Percentiles rank a stretch among this genome's conserved stretches.
phyloP scores from a whole-genome alignment of 2,113 vertebrate species.

The Crypturellus undulatus region DNA sequence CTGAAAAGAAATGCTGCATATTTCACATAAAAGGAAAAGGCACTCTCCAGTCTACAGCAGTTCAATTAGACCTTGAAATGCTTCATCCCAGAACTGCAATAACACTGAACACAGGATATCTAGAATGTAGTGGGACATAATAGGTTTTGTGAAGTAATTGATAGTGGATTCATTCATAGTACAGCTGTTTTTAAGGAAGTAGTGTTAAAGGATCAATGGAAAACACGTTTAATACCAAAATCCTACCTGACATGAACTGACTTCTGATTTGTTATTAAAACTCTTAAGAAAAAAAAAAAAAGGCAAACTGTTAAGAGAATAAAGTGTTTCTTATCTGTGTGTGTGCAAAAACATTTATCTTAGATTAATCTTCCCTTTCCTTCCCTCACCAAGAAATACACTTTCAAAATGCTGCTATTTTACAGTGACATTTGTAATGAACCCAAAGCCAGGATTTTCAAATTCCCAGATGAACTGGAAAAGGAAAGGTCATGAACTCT shows the following conservation, averaged over 20 bases:
- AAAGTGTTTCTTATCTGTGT: background rate
- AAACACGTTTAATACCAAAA: background rate
- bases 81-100: constrained; percentile 11
- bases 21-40: background rate
- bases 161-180: constrained; percentile 46
- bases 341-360: background rate
- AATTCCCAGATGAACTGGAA: background rate
- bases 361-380: background rate
- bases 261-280: background rate
- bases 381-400: background rate
- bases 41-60: background rate
- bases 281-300: background rate
- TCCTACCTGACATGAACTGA: constrained; percentile 15
- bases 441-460: background rate
- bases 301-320: background rate
- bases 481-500: background rate
- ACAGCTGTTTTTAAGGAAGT: constrained; percentile 66
- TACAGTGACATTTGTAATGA: background rate
- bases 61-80: background rate
- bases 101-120: constrained; percentile 10
- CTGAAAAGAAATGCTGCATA: background rate
- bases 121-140: constrained; percentile 42
- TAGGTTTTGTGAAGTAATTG: constrained; percentile 29
- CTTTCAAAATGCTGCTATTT: background rate
- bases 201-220: constrained; percentile 36